Conservation (phyloP, 2,888 invertebrate species). For the Agonopterix heracliana region DNA sequence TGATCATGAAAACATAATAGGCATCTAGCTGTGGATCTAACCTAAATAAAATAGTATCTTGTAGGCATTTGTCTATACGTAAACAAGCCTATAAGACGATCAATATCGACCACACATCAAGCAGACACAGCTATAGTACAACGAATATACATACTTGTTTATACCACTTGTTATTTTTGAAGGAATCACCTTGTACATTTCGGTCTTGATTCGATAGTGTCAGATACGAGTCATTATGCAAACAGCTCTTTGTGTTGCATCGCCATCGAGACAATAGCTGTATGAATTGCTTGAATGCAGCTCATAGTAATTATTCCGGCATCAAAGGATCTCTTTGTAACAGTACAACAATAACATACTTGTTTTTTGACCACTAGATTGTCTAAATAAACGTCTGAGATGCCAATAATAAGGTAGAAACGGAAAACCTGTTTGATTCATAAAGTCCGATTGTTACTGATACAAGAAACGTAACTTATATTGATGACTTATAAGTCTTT, state of each 20-base stretch:
- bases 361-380: slow-evolving; percentile 35
- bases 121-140: too few relatives aligned
- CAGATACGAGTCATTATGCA: slow-evolving; percentile 53
- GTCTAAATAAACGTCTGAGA: slow-evolving; percentile 14
- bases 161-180: not conserved
- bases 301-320: slow-evolving; percentile 53
- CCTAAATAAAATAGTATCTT: too few relatives aligned
- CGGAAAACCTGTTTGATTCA: not conserved
- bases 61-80: too few relatives aligned
- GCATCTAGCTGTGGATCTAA: too few relatives aligned
- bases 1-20: too few relatives aligned
- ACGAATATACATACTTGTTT: too few relatives aligned
- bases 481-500: too few relatives aligned
- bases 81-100: too few relatives aligned
- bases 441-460: not conserved
- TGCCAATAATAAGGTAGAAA: not conserved
- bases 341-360: slow-evolving; percentile 55
- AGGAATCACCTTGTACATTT: not conserved
- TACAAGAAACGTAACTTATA: too few relatives aligned
- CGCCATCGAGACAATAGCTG: slow-evolving; percentile 50
- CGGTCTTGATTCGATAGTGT: slow-evolving; percentile 37
- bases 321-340: slow-evolving; percentile 60
- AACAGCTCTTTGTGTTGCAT: slow-evolving; percentile 47
- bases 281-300: slow-evolving; percentile 55
- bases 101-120: too few relatives aligned